Conservation (phyloP, 2,888 invertebrate genomes). For the Troides oblongomaculatus region DNA sequence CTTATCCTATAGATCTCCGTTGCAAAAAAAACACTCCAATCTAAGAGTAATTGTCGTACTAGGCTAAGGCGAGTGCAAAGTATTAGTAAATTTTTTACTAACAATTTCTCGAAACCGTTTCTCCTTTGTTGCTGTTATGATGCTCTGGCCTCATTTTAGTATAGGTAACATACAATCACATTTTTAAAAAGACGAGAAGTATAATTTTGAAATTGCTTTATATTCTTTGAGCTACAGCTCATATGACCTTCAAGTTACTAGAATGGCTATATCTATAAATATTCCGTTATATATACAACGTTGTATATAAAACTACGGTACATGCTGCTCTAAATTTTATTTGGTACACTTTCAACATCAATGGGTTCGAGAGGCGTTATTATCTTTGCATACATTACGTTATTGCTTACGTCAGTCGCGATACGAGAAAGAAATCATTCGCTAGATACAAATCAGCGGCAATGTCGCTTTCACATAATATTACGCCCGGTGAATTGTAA, state of each 20-base stretch:
- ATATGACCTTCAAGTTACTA: background rate
- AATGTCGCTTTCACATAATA: slow-evolving; percentile 16
- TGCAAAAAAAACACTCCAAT: too few species aligned
- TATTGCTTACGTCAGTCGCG: slow-evolving; percentile 3
- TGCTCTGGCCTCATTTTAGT: too few species aligned
- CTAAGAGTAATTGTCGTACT: too few species aligned
- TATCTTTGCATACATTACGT: slow-evolving; percentile 10
- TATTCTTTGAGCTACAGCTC: background rate
- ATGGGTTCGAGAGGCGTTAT: slow-evolving; percentile 6
- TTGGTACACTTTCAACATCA: slow-evolving; percentile 9
- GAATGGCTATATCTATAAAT: background rate
- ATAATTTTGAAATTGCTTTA: background rate
- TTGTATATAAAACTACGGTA: background rate
- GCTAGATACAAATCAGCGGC: slow-evolving; percentile 8
- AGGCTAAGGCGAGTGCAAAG: too few species aligned
- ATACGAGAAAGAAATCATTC: slow-evolving; percentile 2
- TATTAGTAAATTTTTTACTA: too few species aligned
- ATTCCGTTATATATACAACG: too few species aligned
- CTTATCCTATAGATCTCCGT: too few species aligned
- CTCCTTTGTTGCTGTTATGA: too few species aligned
- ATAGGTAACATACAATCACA: too few species aligned
- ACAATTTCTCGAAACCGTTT: too few species aligned
- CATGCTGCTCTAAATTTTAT: slow-evolving; percentile 2
- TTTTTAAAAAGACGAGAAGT: too few species aligned
- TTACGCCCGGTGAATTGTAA: background rate